Evolutionary conservation across 2,113 vertebrate genomes (phyloP).

Genomic region (Crotalus helleri): DNA sequence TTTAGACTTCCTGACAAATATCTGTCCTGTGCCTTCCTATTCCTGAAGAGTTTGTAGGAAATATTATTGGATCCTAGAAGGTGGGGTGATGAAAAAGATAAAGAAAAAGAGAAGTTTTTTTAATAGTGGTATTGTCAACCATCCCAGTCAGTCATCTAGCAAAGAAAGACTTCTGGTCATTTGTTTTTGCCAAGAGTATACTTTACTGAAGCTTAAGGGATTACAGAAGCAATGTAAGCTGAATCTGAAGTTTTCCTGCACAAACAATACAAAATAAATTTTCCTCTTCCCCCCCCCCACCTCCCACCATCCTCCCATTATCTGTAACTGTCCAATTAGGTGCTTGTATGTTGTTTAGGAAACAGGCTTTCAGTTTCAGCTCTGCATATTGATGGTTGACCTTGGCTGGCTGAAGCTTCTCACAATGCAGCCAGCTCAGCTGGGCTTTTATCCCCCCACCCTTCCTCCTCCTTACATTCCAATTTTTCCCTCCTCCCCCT

Average conservation of each 20-base stretch:
- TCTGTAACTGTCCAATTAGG: background rate
- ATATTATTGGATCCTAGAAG: background rate
- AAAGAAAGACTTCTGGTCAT: background rate
- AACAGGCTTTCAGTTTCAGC: background rate
- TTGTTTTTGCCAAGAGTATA: background rate
- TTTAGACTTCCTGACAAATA: background rate
- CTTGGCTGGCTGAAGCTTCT: background rate
- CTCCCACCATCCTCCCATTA: background rate
- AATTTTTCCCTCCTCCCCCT: background rate
- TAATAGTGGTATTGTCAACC: background rate
- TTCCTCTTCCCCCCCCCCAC: background rate
- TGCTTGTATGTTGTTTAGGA: background rate
- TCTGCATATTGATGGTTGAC: background rate
- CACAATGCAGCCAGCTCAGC: background rate
- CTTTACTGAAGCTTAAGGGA: background rate
- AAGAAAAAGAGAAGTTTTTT: background rate
- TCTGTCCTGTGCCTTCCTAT: background rate
- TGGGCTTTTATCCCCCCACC: background rate
- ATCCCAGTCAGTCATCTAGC: background rate
- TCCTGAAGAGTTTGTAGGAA: background rate
- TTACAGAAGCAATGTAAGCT: background rate
- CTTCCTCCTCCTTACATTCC: background rate
- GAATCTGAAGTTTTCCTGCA: background rate
- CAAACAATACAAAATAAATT: background rate
- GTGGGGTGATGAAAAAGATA: background rate